phyloP scores from a whole-genome alignment of 2,797 vertebrate genomes.

The Aselliscus stoliczkanus region DNA sequence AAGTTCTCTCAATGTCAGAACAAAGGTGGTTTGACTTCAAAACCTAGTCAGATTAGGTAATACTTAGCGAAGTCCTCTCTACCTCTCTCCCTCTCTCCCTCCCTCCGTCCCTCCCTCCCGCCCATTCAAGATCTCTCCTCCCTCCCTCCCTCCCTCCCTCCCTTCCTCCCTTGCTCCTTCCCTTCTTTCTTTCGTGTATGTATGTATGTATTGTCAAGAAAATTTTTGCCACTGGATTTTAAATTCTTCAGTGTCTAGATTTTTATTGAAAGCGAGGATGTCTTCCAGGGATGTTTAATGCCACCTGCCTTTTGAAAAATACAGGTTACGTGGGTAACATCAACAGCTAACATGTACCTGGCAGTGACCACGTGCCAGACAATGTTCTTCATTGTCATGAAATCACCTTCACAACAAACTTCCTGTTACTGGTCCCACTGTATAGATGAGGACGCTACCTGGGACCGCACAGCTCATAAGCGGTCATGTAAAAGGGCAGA shows the following conservation, averaged over 20 bases:
- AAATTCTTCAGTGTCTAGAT: neutral
- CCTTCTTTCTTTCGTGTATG: neutral
- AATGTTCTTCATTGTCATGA: neutral
- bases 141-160: neutral
- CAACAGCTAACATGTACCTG: neutral
- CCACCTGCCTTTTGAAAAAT: neutral
- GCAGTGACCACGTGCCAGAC: neutral
- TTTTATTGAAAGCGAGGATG: neutral
- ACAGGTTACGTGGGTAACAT: neutral
- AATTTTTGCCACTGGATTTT: neutral
- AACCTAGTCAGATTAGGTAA: neutral
- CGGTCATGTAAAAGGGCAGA: neutral
- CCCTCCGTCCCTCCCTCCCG: neutral
- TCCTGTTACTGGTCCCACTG: neutral
- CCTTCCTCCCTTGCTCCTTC: neutral
- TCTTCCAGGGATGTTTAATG: neutral
- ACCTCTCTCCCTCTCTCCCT: neutral
- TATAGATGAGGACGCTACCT: neutral
- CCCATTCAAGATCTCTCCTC: no score
- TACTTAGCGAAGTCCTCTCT: neutral
- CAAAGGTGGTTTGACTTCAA: neutral
- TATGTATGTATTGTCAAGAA: neutral
- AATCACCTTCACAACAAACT: neutral
- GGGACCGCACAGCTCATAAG: neutral
- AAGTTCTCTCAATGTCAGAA: conserved; percentile 21